Conservation (phyloP, 2,797 vertebrate genomes). For the Bryconaethiops microstoma region DNA sequence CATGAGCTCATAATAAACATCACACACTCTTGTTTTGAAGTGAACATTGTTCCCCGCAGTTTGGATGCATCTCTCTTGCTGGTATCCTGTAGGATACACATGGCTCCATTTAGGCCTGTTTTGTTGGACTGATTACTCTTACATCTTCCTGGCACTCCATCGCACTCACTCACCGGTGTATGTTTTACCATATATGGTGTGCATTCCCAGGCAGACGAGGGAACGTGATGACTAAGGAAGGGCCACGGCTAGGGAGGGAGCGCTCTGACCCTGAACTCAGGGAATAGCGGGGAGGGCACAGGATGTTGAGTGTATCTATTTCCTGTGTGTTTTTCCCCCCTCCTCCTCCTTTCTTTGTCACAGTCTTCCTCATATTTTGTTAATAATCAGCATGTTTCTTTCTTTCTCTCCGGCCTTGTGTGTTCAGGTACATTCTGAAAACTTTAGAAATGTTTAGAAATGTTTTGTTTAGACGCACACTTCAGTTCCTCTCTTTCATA, state of each 20-base stretch:
- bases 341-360: constrained; percentile 28
- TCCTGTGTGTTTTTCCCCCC: constrained; percentile 65
- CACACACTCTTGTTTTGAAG: constrained; percentile 4
- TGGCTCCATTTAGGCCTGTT: constrained; percentile 47
- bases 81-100: constrained; percentile 47
- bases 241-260: constrained; percentile 70
- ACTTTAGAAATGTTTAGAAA: neutral
- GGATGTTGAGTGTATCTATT: constrained; percentile 73
- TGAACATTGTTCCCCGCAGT: constrained; percentile 36
- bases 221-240: constrained; percentile 82
- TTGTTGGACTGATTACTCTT: constrained; percentile 68
- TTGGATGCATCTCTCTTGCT: constrained; percentile 25
- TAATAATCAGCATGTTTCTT: neutral
- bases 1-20: too few species aligned
- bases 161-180: constrained; percentile 78
- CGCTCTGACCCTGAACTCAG: constrained; percentile 62
- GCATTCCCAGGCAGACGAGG: constrained; percentile 64
- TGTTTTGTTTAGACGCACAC: neutral
- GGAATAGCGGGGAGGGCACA: constrained; percentile 66
- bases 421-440: too few species aligned
- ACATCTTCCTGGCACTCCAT: constrained; percentile 79
- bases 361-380: constrained; percentile 15
- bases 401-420: neutral
- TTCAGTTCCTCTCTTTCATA: too few species aligned
- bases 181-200: constrained; percentile 87